A percentile compares a stretch with the other conserved stretches of the same genome.
Evolutionary conservation across 1,140 invertebrate genomes (phyloP).

Genomic region (Telenomus remus): DNA sequence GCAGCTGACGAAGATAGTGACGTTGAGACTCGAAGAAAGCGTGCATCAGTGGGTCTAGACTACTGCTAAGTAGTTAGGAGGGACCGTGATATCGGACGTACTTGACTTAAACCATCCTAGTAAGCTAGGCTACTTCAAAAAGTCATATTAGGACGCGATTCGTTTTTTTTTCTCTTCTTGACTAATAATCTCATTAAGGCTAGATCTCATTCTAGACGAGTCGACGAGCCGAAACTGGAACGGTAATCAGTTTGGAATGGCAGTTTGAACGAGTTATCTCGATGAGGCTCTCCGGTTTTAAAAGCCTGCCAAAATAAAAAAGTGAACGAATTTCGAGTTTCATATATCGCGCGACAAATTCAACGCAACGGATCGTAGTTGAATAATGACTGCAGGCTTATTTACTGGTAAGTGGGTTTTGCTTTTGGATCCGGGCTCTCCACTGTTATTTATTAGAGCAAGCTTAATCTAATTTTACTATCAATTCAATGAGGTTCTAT

Average conservation of each 20-base stretch:
- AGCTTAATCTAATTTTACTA: slow-evolving; percentile 35
- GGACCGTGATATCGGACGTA: slow-evolving; percentile 76
- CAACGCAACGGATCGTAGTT: not conserved
- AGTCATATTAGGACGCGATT: slow-evolving; percentile 60
- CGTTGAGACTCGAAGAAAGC: slow-evolving; percentile 67
- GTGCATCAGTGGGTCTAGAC: slow-evolving; percentile 73
- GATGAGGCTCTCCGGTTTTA: not conserved
- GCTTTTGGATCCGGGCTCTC: slow-evolving; percentile 1
- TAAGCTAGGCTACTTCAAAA: slow-evolving; percentile 65
- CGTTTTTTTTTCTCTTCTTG: too few relatives aligned
- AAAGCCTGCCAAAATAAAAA: too few relatives aligned
- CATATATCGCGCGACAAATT: not conserved
- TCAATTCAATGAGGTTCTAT: slow-evolving; percentile 32
- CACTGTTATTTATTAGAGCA: slow-evolving; percentile 22
- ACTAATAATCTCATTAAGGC: slow-evolving; percentile 58
- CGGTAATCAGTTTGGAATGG: slow-evolving; percentile 23
- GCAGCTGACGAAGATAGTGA: slow-evolving; percentile 70
- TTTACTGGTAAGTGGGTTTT: not conserved
- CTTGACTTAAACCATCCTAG: slow-evolving; percentile 73
- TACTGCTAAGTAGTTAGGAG: slow-evolving; percentile 76
- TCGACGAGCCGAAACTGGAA: slow-evolving; percentile 45
- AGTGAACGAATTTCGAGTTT: too few relatives aligned
- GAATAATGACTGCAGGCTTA: slow-evolving; percentile 1
- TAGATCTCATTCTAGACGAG: slow-evolving; percentile 51
- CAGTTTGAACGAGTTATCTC: slow-evolving; percentile 24